A percentile compares a stretch with the other conserved stretches of the same genome.
Conservation (phyloP, 2,113 vertebrate genomes). For the Xiphias gladius region DNA sequence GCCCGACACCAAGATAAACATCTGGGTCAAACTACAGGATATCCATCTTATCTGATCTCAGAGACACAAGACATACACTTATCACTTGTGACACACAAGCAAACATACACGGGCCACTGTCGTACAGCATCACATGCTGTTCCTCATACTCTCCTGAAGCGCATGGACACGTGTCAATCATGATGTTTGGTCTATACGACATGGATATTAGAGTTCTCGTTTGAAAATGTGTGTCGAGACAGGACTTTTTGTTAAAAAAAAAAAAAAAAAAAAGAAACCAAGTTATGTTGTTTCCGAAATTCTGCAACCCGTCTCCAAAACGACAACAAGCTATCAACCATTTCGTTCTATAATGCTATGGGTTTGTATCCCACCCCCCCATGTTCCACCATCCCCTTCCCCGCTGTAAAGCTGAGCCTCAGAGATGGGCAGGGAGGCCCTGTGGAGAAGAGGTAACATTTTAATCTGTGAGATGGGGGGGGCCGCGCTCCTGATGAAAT, state of each 20-base stretch:
- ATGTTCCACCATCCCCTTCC: neutral
- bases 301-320: neutral
- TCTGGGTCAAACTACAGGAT: constrained; percentile 67
- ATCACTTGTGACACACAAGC: constrained; percentile 42
- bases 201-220: neutral
- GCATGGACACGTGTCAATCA: constrained; percentile 34
- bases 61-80: constrained; percentile 53
- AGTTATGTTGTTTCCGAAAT: constrained; percentile 17
- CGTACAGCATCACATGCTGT: constrained; percentile 17
- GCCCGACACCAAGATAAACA: constrained; percentile 65
- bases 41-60: constrained; percentile 65
- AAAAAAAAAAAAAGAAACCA: constrained; percentile 28
- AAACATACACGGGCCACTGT: constrained; percentile 8
- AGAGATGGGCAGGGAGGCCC: constrained; percentile 8
- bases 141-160: constrained; percentile 22
- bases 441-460: constrained; percentile 56
- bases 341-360: constrained; percentile 27
- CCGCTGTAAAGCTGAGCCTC: constrained; percentile 13
- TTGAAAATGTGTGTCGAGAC: constrained; percentile 1
- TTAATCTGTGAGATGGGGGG: too few species aligned
- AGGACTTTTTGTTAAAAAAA: constrained; percentile 16
- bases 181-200: constrained; percentile 7
- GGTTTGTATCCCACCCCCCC: neutral
- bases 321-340: constrained; percentile 19
- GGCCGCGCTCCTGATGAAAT: too few species aligned